Evolutionary conservation across 2,888 invertebrate genomes (phyloP), one percentile per base, ranked within the genome.

Genomic region (Antheraea yamamai): DNA sequence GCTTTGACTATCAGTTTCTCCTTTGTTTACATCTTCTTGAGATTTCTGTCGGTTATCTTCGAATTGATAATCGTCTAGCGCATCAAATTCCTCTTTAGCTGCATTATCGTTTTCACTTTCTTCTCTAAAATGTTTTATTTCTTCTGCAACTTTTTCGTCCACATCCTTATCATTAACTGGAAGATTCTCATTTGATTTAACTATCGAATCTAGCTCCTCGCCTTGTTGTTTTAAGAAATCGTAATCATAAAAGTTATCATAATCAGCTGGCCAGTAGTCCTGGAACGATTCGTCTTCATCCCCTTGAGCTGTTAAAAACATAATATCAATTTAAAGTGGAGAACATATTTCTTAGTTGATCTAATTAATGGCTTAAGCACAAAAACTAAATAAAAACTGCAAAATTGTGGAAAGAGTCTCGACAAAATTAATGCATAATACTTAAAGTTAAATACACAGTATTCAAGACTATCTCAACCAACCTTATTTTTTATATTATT

Each of bases 41-140:
- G 70, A 73, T 73, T 79, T 78, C 39, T 85, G 79, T 75, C 92
- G 86, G 61, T 91, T 92, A 55, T 92, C 93, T 84, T 93, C 93
- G 39, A 89, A 79, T 74, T 88, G 90, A 75, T 92, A 92, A 30
- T 75, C 75, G 1, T 81, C 77, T 2, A 74, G 76, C 23, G 64
- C 64, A 1, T 81, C 55, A 16, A 76, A 68, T 6, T 74, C 20
- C 6, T 78, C 78, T 71, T 81, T 77, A 14, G 77, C 76, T 6
- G 76, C 76, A 23, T 81, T 78, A 7, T 71, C 75, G 14, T 76
- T 76, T 23, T 78, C 76, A 6, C 76, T 76, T 23, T 78, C 75
- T 30, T 80, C 75, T 74, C 74, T 73, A 20, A 78, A 78, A 2
- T n/a, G 72, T 61, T 80, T 73, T 72, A 81, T 76, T 73, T 83